Evolutionary conservation across 2,888 invertebrate genomes (phyloP).

Genomic region (Tiliacea aurago): DNA sequence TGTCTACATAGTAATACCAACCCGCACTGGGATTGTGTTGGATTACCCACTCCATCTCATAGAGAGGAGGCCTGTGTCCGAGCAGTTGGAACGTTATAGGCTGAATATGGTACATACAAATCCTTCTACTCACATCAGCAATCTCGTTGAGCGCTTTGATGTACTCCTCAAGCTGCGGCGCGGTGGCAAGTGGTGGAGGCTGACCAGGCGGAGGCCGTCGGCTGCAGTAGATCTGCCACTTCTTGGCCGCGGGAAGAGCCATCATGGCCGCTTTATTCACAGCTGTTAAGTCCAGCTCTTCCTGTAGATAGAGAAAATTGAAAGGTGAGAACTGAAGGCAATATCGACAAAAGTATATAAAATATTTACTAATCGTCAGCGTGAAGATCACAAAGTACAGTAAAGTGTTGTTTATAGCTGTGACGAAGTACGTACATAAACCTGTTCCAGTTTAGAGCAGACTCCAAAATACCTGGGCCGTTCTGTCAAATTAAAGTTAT

Average conservation of each 20-base stretch:
- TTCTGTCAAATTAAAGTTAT: too few relatives aligned
- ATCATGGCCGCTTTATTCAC: slow-evolving; percentile 98
- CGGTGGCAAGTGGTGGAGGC: slow-evolving; percentile 88
- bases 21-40: too few relatives aligned
- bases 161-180: slow-evolving; percentile 97
- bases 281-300: slow-evolving; percentile 98
- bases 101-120: not conserved
- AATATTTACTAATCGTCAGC: too few relatives aligned
- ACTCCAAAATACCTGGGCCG: too few relatives aligned
- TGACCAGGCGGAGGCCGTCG: slow-evolving; percentile 92
- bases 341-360: too few relatives aligned
- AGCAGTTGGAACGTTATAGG: not conserved
- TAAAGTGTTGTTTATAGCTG: too few relatives aligned
- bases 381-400: too few relatives aligned
- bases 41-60: not conserved
- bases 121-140: slow-evolving; percentile 91
- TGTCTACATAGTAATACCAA: not conserved
- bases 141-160: slow-evolving; percentile 96
- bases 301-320: slow-evolving; percentile 87
- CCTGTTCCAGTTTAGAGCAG: not conserved
- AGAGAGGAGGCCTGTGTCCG: not conserved
- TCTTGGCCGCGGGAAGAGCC: slow-evolving; percentile 97
- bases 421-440: too few relatives aligned
- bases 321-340: too few relatives aligned
- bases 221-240: slow-evolving; percentile 99